These are phyloP conservation scores for Caretta caretta DNA, from an alignment of 2,113 vertebrate genomes.

Conservation along the genomic window DNA sequence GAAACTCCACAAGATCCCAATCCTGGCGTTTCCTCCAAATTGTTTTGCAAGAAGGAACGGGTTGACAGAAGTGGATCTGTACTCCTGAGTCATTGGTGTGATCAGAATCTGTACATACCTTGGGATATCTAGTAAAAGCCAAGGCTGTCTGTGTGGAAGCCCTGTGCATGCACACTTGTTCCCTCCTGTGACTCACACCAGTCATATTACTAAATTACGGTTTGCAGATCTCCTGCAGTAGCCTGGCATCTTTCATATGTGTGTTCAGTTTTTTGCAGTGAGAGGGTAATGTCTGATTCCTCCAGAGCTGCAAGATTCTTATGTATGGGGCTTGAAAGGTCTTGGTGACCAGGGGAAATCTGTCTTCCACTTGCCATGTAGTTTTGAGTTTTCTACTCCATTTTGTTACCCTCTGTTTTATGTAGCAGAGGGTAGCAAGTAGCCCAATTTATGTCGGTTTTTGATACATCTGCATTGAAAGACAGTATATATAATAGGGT, in stretches of 20 bases:
- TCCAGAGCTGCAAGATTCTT: not conserved
- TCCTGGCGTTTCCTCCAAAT: not conserved
- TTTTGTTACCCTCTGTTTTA: not conserved
- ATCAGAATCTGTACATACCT: not conserved
- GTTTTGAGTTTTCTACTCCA: not conserved
- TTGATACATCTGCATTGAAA: not conserved
- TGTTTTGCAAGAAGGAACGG: not conserved
- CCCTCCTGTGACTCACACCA: not conserved
- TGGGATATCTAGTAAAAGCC: not conserved
- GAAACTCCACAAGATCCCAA: not conserved
- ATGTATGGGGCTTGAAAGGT: not conserved
- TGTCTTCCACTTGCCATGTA: not conserved
- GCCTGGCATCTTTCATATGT: not conserved
- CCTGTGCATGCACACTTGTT: not conserved
- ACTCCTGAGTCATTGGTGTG: not conserved
- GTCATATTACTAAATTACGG: not conserved
- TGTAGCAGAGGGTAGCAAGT: not conserved
- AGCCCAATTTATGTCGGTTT: not conserved
- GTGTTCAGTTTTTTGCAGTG: not conserved
- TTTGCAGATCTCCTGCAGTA: not conserved
- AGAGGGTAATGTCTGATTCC: not conserved
- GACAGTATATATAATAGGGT: not conserved
- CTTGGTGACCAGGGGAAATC: not conserved
- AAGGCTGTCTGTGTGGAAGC: not conserved
- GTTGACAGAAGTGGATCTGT: not conserved